These are phyloP conservation scores for Scortum barcoo DNA, from an alignment of 2,113 vertebrate species.

Conservation along the genomic window DNA sequence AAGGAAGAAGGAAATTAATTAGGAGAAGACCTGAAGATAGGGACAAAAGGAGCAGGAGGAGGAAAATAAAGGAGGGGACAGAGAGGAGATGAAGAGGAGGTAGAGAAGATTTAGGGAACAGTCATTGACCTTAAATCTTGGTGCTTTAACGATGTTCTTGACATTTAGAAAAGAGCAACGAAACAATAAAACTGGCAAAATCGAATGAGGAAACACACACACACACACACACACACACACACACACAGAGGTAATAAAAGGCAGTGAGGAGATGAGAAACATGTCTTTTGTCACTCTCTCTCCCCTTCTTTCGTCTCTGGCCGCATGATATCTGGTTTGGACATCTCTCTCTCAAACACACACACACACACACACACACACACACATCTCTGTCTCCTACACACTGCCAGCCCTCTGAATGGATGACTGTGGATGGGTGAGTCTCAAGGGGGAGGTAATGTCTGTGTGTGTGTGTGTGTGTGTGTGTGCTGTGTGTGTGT, in stretches of 20 bases:
- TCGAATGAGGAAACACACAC: neutral
- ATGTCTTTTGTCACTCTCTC: slow-evolving; percentile 35
- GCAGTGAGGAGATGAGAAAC: slow-evolving; percentile 1
- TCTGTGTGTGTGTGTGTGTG: slow-evolving; percentile 7
- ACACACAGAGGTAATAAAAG: slow-evolving; percentile 5
- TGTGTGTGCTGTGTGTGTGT: too few species aligned
- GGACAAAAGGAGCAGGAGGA: neutral
- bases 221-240: slow-evolving; percentile 27
- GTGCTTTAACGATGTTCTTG: slow-evolving; percentile 44
- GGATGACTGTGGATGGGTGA: slow-evolving; percentile 9
- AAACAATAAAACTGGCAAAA: slow-evolving; percentile 24
- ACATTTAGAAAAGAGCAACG: slow-evolving; percentile 52
- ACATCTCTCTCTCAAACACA: slow-evolving; percentile 28
- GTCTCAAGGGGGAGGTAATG: neutral
- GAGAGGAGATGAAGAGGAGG: neutral
- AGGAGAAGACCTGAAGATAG: neutral
- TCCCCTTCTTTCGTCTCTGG: slow-evolving; percentile 16
- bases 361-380: slow-evolving; percentile 17
- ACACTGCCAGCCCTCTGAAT: neutral
- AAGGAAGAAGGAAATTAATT: neutral
- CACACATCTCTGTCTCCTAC: slow-evolving; percentile 9
- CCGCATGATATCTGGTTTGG: slow-evolving; percentile 20
- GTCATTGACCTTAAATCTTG: slow-evolving; percentile 28
- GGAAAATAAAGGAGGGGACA: neutral
- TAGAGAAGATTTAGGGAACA: slow-evolving; percentile 14